phyloP scores from a whole-genome alignment of 2,888 invertebrate species.

The Adineta ricciae region DNA sequence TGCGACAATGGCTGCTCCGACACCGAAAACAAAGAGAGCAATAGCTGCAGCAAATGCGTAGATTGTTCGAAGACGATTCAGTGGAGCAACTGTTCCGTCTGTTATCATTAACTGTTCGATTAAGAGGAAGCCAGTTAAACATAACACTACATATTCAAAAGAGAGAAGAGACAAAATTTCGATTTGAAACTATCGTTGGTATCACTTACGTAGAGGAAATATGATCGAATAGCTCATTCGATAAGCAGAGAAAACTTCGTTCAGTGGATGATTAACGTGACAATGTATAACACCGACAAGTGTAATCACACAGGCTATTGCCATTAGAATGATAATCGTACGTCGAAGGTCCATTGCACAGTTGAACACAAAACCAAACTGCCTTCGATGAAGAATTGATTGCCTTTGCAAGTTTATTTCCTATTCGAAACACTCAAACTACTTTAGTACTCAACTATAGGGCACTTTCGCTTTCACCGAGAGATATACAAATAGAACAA shows the following conservation, averaged over 20 bases:
- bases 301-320: not conserved
- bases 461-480: not conserved
- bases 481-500: not conserved
- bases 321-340: constrained; percentile 8
- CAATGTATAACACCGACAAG: not conserved
- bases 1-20: not conserved
- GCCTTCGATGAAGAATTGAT: not conserved
- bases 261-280: not conserved
- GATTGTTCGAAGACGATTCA: not conserved
- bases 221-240: not conserved
- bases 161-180: too few species aligned
- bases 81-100: not conserved
- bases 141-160: not conserved
- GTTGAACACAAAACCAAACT: not conserved
- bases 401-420: not conserved
- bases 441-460: not conserved
- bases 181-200: too few species aligned
- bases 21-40: not conserved
- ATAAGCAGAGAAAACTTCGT: not conserved
- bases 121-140: not conserved
- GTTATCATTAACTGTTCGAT: not conserved
- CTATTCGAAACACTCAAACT: not conserved
- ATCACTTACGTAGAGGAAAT: not conserved
- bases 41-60: not conserved
- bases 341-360: not conserved